Conservation (phyloP, 1,140 invertebrate species). For the Choristoneura fumiferana region DNA sequence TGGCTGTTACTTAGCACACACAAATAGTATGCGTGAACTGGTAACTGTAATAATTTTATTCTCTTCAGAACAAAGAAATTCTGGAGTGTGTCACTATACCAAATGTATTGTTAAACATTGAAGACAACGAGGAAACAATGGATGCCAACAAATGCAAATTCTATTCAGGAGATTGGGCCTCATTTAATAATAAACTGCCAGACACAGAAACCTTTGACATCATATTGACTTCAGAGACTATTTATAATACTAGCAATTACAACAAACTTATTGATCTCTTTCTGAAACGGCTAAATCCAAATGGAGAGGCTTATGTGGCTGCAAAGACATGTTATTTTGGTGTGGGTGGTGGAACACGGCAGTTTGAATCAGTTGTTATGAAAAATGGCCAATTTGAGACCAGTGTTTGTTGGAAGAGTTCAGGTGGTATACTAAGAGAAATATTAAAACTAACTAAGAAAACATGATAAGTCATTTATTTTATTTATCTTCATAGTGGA, state of each 20-base stretch:
- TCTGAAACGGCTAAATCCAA: constrained; percentile 80
- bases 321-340: constrained; percentile 95
- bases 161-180: constrained; percentile 90
- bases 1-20: too few relatives aligned
- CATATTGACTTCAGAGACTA: constrained; percentile 94
- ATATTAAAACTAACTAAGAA: constrained; percentile 77
- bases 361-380: constrained; percentile 84
- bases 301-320: constrained; percentile 85
- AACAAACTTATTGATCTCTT: constrained; percentile 86
- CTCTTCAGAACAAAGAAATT: constrained; percentile 88
- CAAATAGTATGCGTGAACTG: too few relatives aligned
- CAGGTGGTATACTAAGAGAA: constrained; percentile 79
- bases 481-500: constrained; percentile 1
- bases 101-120: constrained; percentile 86
- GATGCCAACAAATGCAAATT: constrained; percentile 81
- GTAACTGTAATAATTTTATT: constrained; percentile 35
- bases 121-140: constrained; percentile 66
- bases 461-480: constrained; percentile 33
- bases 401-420: constrained; percentile 80
- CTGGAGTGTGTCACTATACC: constrained; percentile 86
- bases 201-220: constrained; percentile 84
- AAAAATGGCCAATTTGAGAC: constrained; percentile 77
- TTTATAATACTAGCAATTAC: constrained; percentile 91
- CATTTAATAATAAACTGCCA: constrained; percentile 78
- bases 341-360: constrained; percentile 88